Percentiles rank a stretch among this genome's conserved stretches.
Conservation (phyloP, 1,140 invertebrate species). For the Centruroides vittatus region DNA sequence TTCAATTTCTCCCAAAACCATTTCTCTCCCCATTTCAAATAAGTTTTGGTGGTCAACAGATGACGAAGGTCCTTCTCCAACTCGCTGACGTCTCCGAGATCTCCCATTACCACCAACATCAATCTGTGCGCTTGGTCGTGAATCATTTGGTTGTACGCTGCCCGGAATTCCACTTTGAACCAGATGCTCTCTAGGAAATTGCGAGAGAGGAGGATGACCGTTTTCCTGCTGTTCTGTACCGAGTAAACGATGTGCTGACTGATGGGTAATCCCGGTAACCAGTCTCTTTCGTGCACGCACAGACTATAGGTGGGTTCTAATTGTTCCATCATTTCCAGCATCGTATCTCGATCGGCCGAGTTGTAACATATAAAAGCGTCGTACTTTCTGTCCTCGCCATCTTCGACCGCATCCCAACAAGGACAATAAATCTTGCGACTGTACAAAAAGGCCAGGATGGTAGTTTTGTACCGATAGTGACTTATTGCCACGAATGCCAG, state of each 20-base stretch:
- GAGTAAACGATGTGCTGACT: slow-evolving; percentile 78
- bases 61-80: slow-evolving; percentile 24
- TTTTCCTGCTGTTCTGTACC: slow-evolving; percentile 71
- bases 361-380: slow-evolving; percentile 78
- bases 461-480: neutral
- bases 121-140: slow-evolving; percentile 30
- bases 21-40: slow-evolving; percentile 30
- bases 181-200: slow-evolving; percentile 87
- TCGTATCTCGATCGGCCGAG: slow-evolving; percentile 52
- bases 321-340: slow-evolving; percentile 42
- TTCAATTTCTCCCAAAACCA: slow-evolving; percentile 27
- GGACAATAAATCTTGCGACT: neutral
- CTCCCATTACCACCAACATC: slow-evolving; percentile 70
- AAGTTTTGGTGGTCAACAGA: slow-evolving; percentile 26
- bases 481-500: neutral
- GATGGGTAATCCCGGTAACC: slow-evolving; percentile 58
- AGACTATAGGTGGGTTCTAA: slow-evolving; percentile 48
- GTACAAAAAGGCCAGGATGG: neutral
- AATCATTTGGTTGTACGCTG: slow-evolving; percentile 43
- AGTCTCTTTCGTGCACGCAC: slow-evolving; percentile 76
- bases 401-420: slow-evolving; percentile 32
- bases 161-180: slow-evolving; percentile 74
- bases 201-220: slow-evolving; percentile 77
- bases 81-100: slow-evolving; percentile 26
- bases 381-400: slow-evolving; percentile 56